Conservation (phyloP, 2,113 vertebrate species). For the Rallus limicola region DNA sequence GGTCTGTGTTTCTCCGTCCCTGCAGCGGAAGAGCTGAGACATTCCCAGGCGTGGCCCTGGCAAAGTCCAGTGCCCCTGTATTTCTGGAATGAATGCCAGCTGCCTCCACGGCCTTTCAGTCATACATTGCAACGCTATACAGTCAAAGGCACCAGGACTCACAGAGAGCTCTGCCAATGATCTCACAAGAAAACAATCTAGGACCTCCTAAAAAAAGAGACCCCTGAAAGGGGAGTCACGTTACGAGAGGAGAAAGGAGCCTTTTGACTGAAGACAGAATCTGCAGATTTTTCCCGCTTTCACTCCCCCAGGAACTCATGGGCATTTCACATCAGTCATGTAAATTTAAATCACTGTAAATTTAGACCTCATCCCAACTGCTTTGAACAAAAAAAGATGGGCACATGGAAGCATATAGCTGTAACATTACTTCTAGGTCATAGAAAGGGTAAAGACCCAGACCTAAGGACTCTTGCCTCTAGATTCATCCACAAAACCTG, state of each 20-base stretch:
- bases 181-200: not conserved
- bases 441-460: not conserved
- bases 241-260: not conserved
- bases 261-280: not conserved
- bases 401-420: not conserved
- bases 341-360: not conserved
- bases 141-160: not conserved
- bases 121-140: not conserved
- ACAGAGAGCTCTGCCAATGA: not conserved
- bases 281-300: not conserved
- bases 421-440: not conserved
- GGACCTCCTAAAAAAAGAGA: not conserved
- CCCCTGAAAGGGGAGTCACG: not conserved
- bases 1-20: conserved; percentile 1
- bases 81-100: conserved; percentile 61
- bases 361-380: not conserved
- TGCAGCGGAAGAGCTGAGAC: conserved; percentile 2
- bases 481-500: not conserved
- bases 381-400: not conserved
- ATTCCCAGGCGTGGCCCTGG: conserved; percentile 51
- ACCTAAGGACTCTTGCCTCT: not conserved
- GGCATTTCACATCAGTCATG: not conserved
- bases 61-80: conserved; percentile 35
- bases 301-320: not conserved
- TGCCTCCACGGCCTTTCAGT: not conserved